These are phyloP conservation scores for Catajapyx aquilonaris DNA, from an alignment of 1,140 invertebrate genomes.

Conservation along the genomic window DNA sequence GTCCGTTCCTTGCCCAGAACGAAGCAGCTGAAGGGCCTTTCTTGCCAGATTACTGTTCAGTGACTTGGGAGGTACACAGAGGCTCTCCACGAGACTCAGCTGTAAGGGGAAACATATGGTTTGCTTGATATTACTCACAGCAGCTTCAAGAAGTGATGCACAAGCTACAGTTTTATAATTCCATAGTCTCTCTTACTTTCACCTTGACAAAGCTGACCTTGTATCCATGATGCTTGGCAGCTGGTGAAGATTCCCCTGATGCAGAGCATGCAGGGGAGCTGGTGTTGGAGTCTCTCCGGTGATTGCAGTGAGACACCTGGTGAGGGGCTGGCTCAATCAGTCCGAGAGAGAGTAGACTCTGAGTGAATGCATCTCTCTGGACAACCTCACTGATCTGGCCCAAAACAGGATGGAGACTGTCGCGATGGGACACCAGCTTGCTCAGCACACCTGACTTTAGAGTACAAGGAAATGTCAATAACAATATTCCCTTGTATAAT, in stretches of 20 bases:
- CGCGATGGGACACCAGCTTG: slow-evolving; percentile 27
- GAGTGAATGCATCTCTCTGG: slow-evolving; percentile 33
- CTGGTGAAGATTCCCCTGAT: slow-evolving; percentile 3
- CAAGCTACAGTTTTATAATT: too few species aligned
- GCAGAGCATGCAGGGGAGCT: slow-evolving; percentile 1
- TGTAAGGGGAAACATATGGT: slow-evolving; percentile 22
- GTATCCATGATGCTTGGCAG: slow-evolving; percentile 10
- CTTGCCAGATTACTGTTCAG: slow-evolving; percentile 31
- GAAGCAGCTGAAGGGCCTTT: slow-evolving; percentile 28
- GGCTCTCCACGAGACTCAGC: slow-evolving; percentile 34
- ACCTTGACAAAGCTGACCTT: too few species aligned
- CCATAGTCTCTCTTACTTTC: too few species aligned
- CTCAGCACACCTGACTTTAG: slow-evolving; percentile 29
- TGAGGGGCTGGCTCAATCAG: slow-evolving; percentile 20
- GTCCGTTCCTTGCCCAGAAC: slow-evolving; percentile 28
- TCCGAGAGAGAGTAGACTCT: slow-evolving; percentile 28
- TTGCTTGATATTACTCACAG: too few species aligned
- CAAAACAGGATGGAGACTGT: slow-evolving; percentile 21
- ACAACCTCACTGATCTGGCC: slow-evolving; percentile 29
- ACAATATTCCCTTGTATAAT: not conserved
- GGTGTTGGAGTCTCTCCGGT: slow-evolving; percentile 2
- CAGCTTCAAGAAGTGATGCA: too few species aligned
- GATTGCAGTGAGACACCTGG: slow-evolving; percentile 3
- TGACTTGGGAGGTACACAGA: slow-evolving; percentile 34
- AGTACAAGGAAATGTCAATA: slow-evolving; percentile 5